Percentiles rank a stretch among this genome's conserved stretches.
These are phyloP conservation scores for Leptopilina clavipes DNA, from an alignment of 1,140 invertebrate species.

Conservation along the genomic window DNA sequence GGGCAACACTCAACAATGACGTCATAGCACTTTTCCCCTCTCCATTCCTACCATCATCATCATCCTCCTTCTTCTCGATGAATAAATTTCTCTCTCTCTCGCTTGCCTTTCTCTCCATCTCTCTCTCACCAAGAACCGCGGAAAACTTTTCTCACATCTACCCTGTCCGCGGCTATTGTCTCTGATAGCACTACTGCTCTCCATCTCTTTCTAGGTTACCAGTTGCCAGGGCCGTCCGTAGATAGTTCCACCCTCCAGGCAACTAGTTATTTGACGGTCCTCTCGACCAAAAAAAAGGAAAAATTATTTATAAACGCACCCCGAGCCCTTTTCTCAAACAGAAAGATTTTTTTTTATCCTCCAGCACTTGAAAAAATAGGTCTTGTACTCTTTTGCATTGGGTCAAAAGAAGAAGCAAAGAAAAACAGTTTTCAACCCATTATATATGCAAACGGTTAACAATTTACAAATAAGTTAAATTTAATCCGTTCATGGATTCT, in stretches of 20 bases:
- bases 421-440: no score
- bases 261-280: neutral
- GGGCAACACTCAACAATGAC: constrained; percentile 67
- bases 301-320: constrained; percentile 15
- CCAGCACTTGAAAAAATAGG: constrained; percentile 4
- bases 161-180: constrained; percentile 25
- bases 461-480: no score
- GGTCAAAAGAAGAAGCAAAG: no score
- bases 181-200: constrained; percentile 25
- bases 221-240: constrained; percentile 10
- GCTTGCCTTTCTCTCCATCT: constrained; percentile 40
- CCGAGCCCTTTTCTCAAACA: neutral
- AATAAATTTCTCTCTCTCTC: constrained; percentile 34
- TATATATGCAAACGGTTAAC: no score
- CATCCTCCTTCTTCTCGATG: neutral
- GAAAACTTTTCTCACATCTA: constrained; percentile 21
- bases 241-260: neutral
- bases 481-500: no score
- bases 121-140: constrained; percentile 37
- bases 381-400: no score
- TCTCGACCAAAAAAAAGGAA: neutral
- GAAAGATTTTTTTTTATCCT: neutral
- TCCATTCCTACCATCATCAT: constrained; percentile 27
- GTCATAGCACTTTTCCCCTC: constrained; percentile 57
- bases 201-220: constrained; percentile 28